phyloP scores from a whole-genome alignment of 2,888 invertebrate genomes.

The Amiota minor region DNA sequence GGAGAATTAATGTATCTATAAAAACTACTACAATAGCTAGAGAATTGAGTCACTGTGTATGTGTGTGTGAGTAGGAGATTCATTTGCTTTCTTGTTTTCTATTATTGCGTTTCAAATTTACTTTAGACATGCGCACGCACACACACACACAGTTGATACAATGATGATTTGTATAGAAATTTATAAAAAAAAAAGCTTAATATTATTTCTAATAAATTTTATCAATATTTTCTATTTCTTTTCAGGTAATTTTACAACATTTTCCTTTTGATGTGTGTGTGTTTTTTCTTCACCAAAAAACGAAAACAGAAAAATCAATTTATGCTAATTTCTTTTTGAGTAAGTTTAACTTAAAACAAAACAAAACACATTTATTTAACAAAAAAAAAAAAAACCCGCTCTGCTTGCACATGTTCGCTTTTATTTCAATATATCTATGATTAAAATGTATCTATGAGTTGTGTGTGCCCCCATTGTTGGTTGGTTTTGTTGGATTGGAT shows the following conservation, averaged over 20 bases:
- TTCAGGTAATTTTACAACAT: constrained; percentile 18
- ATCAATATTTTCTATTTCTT: background rate
- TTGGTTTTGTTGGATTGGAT: constrained; percentile 40
- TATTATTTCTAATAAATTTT: constrained; percentile 5
- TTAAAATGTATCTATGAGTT: background rate
- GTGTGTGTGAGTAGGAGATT: background rate
- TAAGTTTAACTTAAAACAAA: background rate
- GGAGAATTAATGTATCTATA: background rate
- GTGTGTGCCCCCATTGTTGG: constrained; percentile 7
- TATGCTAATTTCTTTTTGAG: constrained; percentile 8
- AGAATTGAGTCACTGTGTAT: background rate
- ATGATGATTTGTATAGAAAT: too few relatives aligned
- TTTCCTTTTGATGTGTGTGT: too few relatives aligned
- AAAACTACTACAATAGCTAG: too few relatives aligned
- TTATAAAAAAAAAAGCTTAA: background rate
- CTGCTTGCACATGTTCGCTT: background rate
- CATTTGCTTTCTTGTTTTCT: background rate
- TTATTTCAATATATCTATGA: background rate
- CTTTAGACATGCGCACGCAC: background rate
- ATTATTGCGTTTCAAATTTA: background rate
- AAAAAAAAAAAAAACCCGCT: too few relatives aligned
- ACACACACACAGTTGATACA: too few relatives aligned
- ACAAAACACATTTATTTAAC: background rate
- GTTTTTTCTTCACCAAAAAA: too few relatives aligned
- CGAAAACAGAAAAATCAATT: background rate